Evolutionary conservation across 1,140 invertebrate species (phyloP).

Genomic region (Eueides isabella): DNA sequence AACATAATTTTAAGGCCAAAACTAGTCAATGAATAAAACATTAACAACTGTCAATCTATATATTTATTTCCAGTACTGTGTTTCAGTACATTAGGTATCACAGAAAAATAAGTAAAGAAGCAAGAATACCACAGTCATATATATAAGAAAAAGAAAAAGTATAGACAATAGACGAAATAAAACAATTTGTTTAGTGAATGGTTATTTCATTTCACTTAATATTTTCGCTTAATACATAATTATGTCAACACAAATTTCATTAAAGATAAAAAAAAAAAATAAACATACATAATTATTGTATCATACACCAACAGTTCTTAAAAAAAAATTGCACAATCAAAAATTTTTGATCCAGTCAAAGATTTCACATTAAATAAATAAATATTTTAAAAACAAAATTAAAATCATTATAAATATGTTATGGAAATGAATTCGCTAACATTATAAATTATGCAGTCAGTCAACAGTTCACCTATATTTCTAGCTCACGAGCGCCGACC

Average conservation of each 20-base stretch:
- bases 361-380: slow-evolving; percentile 30
- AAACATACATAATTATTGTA: slow-evolving; percentile 7
- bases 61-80: slow-evolving; percentile 39
- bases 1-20: not conserved
- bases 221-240: slow-evolving; percentile 35
- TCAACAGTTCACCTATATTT: slow-evolving; percentile 57
- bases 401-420: slow-evolving; percentile 29
- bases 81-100: slow-evolving; percentile 37
- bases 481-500: slow-evolving; percentile 13
- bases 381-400: slow-evolving; percentile 33
- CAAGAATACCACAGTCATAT: slow-evolving; percentile 24
- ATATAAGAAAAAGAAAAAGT: slow-evolving; percentile 13
- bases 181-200: slow-evolving; percentile 43
- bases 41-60: slow-evolving; percentile 30
- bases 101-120: slow-evolving; percentile 31
- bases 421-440: slow-evolving; percentile 55
- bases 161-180: slow-evolving; percentile 42
- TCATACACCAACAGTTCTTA: not conserved
- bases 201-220: slow-evolving; percentile 44
- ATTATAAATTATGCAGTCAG: slow-evolving; percentile 74
- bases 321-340: slow-evolving; percentile 50
- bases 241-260: slow-evolving; percentile 42
- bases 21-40: slow-evolving; percentile 14
- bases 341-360: slow-evolving; percentile 55
- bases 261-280: slow-evolving; percentile 41